Evolutionary conservation across 1,140 invertebrate genomes (phyloP).

Genomic region (Trichonephila clavipes): DNA sequence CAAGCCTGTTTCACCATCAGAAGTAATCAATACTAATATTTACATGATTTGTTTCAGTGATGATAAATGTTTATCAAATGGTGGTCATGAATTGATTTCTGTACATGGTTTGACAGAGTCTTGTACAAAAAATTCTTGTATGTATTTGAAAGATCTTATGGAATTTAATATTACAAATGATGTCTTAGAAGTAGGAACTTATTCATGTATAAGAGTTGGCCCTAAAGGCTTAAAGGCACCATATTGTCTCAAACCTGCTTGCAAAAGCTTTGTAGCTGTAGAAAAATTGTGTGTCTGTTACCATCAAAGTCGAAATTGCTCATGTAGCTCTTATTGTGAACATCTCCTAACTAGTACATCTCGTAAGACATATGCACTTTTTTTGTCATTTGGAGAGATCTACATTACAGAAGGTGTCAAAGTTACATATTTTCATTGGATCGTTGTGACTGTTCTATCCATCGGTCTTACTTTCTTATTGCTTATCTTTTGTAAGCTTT

Average conservation of each 20-base stretch:
- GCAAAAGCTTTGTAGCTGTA: constrained; percentile 63
- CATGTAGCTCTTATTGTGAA: constrained; percentile 59
- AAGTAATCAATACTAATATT: constrained; percentile 58
- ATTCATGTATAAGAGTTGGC: constrained; percentile 53
- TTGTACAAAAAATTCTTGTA: constrained; percentile 34
- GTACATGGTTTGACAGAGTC: not conserved
- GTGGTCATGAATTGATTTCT: constrained; percentile 33
- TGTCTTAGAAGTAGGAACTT: constrained; percentile 45
- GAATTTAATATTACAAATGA: constrained; percentile 71
- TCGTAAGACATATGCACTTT: constrained; percentile 66
- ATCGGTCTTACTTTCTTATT: constrained; percentile 57
- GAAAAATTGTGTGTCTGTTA: constrained; percentile 68
- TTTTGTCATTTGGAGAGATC: constrained; percentile 67
- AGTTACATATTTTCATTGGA: constrained; percentile 54
- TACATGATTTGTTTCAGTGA: constrained; percentile 69
- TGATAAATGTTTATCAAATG: constrained; percentile 49
- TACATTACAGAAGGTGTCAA: constrained; percentile 47
- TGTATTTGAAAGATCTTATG: constrained; percentile 49
- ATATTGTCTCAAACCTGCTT: constrained; percentile 64
- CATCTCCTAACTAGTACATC: constrained; percentile 11
- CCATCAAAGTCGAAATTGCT: constrained; percentile 37
- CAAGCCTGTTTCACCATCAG: not conserved
- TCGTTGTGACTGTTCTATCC: constrained; percentile 51
- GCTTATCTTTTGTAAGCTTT: constrained; percentile 59
- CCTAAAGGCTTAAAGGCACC: constrained; percentile 51